Base-by-base conservation (phyloP, 2,797 vertebrate species). In the Sebastes oblongus region DNA sequence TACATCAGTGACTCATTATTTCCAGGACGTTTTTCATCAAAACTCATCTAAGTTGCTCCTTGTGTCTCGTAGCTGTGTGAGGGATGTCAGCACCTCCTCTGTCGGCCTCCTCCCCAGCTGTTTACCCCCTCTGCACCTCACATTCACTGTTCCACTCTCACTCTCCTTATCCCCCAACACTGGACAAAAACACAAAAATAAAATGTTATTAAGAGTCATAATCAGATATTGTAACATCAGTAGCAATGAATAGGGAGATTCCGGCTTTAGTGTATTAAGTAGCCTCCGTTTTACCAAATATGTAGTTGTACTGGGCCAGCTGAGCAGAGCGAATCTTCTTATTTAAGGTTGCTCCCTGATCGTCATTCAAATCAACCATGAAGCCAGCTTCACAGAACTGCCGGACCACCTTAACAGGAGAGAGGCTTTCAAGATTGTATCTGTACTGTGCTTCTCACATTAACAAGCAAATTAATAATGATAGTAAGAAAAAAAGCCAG, bases 301-400 rank as follows among this genome's bases (percentile, higher is more conserved):
- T 97, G 93, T 98, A 98, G 93, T 99, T 99, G 94, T 98, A 98
- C 85, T 97, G 97, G 34, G 95, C 88, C 27, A 98, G 92, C 88
- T 98, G 97, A 58, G 98, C 97, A 2, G 93, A 94, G 70, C 97
- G 96, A 74, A 98, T 96, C 91, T 97, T 98, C 89, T 96, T 96
- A 89, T 96, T 95, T 88, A 98, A 95, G 77, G 97, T 98, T 4
- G 95, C 72, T 11, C 96, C 93, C 0, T 78, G 68, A 65, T 97
- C 96, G 0, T 91, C 70, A 0, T 96, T 96, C 34, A 97, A 52
- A 59, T 98, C 96, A 0, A 89, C 92, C 88, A 94, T 94, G 86
- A 99, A 96, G 3, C 96, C 97, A 1, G 89, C 94, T 39, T 94
- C 89, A 75, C 55, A 90, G 68, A 98, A 95, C 84, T 74, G 90